phyloP scores from a whole-genome alignment of 2,113 vertebrate genomes.

The Reinhardtius hippoglossoides region DNA sequence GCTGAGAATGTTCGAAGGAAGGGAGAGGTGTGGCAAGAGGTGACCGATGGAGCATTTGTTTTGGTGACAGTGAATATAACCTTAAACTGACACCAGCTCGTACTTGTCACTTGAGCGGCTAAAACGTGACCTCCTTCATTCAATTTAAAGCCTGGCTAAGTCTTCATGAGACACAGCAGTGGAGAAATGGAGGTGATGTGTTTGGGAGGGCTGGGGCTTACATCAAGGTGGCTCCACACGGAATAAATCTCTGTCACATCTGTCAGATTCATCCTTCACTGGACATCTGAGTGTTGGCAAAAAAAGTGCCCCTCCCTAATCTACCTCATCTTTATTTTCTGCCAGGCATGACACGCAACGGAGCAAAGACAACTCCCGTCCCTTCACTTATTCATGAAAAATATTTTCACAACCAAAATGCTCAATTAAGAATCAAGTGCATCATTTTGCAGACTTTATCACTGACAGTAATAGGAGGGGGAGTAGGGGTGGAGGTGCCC shows the following conservation, averaged over 20 bases:
- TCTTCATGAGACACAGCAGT: slow-evolving; percentile 42
- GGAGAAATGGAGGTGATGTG: slow-evolving; percentile 31
- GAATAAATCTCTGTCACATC: slow-evolving; percentile 67
- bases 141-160: slow-evolving; percentile 68
- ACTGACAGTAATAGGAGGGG: slow-evolving; percentile 31
- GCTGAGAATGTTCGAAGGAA: background rate
- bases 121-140: slow-evolving; percentile 62
- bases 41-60: background rate
- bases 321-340: slow-evolving; percentile 49
- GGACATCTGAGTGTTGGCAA: slow-evolving; percentile 20
- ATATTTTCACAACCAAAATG: slow-evolving; percentile 10
- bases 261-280: slow-evolving; percentile 70
- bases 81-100: slow-evolving; percentile 36
- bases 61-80: background rate
- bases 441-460: slow-evolving; percentile 26
- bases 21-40: background rate
- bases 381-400: slow-evolving; percentile 30
- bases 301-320: slow-evolving; percentile 13
- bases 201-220: slow-evolving; percentile 32
- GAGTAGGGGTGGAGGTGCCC: background rate
- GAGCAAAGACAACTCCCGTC: slow-evolving; percentile 30
- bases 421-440: slow-evolving; percentile 42
- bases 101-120: slow-evolving; percentile 54
- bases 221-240: slow-evolving; percentile 57
- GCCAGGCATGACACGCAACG: slow-evolving; percentile 33